These are phyloP conservation scores for Orthonevra nobilis DNA, from an alignment of 2,888 invertebrate species.

Conservation along the genomic window DNA sequence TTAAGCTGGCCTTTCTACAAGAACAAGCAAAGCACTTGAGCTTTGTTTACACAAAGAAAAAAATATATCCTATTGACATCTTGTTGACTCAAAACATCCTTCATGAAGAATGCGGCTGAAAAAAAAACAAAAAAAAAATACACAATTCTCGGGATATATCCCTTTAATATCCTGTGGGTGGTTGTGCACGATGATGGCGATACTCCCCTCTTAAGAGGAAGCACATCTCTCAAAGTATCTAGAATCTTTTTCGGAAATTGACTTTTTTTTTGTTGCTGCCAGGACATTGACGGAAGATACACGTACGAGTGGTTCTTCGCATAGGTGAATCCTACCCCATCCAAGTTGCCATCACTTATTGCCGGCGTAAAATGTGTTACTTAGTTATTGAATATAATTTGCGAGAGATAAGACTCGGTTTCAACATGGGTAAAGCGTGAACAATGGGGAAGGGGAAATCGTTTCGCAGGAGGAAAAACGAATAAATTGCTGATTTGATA, in stretches of 20 bases:
- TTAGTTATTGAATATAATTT: constrained; percentile 16
- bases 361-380: constrained; percentile 7
- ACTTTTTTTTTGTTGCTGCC: neutral
- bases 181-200: too few species aligned
- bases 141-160: too few species aligned
- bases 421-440: neutral
- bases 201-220: too few species aligned
- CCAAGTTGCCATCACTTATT: neutral
- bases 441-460: constrained; percentile 2
- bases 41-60: neutral
- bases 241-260: neutral
- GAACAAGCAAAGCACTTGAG: neutral
- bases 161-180: too few species aligned
- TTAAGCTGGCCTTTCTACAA: neutral
- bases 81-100: neutral
- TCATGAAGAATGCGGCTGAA: too few species aligned
- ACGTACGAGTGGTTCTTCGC: too few species aligned
- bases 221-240: too few species aligned
- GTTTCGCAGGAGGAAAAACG: too few species aligned
- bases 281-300: too few species aligned
- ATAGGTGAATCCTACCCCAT: neutral
- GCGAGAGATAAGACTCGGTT: constrained; percentile 10
- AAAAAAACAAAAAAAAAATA: too few species aligned
- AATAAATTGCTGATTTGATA: constrained; percentile 26
- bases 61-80: constrained; percentile 14